phyloP scores from a whole-genome alignment of 2,888 invertebrate genomes.

The Mesoligia furuncula region DNA sequence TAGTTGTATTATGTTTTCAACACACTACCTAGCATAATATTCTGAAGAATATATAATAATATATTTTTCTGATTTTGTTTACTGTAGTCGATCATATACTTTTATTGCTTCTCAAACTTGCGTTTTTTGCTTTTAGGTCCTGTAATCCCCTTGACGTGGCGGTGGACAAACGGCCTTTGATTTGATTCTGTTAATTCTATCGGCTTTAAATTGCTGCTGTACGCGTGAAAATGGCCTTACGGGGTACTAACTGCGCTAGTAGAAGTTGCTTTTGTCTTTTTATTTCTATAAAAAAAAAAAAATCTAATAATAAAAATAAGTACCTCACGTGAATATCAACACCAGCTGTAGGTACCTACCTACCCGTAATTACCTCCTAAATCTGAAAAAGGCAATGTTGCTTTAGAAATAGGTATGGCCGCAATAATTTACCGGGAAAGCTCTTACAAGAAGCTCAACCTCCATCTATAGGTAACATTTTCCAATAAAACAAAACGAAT shows the following conservation, averaged over 20 bases:
- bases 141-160: background rate
- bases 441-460: background rate
- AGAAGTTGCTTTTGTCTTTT: background rate
- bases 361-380: background rate
- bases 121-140: too few species aligned
- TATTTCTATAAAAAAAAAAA: background rate
- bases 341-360: background rate
- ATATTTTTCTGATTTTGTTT: too few species aligned
- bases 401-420: background rate
- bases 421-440: background rate
- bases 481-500: background rate
- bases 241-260: background rate
- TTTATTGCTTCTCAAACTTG: too few species aligned
- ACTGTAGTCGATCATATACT: too few species aligned
- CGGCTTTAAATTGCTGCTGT: background rate
- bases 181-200: background rate
- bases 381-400: background rate
- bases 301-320: background rate
- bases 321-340: background rate
- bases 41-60: too few species aligned
- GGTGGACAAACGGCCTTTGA: background rate
- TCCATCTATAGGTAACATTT: background rate
- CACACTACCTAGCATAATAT: too few species aligned
- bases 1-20: too few species aligned
- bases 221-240: background rate